Evolutionary conservation across 2,888 invertebrate genomes (phyloP).

Genomic region (Aphelenchoides bicaudatus): DNA sequence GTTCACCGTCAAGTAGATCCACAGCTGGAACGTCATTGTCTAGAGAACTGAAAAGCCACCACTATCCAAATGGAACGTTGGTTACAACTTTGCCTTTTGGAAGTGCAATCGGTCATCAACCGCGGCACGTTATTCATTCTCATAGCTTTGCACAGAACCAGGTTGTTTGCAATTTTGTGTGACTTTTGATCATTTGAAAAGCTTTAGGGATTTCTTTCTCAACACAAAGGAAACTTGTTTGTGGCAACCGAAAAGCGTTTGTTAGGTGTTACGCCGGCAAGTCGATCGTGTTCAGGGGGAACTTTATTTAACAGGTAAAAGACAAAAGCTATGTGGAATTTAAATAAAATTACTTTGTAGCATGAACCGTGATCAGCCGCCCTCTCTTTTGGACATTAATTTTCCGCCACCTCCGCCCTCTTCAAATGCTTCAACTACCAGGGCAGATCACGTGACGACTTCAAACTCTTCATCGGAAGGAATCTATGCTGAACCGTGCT

Average conservation of each 20-base stretch:
- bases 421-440: slow-evolving; percentile 17
- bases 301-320: slow-evolving; percentile 5
- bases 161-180: no score
- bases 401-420: slow-evolving; percentile 54
- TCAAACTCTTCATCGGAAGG: slow-evolving; percentile 16
- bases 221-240: slow-evolving; percentile 20
- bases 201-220: not conserved
- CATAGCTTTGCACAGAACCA: slow-evolving; percentile 16
- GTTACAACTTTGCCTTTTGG: slow-evolving; percentile 4
- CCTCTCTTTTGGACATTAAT: slow-evolving; percentile 46
- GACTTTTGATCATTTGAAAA: no score
- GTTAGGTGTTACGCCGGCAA: slow-evolving; percentile 18
- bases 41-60: slow-evolving; percentile 1
- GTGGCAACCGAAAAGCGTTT: slow-evolving; percentile 1
- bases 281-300: slow-evolving; percentile 24
- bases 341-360: no score
- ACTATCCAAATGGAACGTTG: not conserved
- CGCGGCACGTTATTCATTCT: slow-evolving; percentile 18
- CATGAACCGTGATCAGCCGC: slow-evolving; percentile 21
- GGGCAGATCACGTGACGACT: not conserved
- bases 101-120: slow-evolving; percentile 8
- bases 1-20: slow-evolving; percentile 15
- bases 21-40: slow-evolving; percentile 9
- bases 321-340: no score
- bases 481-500: slow-evolving; percentile 17